phyloP scores from a whole-genome alignment of 2,888 invertebrate genomes.

The Thecophora atra region DNA sequence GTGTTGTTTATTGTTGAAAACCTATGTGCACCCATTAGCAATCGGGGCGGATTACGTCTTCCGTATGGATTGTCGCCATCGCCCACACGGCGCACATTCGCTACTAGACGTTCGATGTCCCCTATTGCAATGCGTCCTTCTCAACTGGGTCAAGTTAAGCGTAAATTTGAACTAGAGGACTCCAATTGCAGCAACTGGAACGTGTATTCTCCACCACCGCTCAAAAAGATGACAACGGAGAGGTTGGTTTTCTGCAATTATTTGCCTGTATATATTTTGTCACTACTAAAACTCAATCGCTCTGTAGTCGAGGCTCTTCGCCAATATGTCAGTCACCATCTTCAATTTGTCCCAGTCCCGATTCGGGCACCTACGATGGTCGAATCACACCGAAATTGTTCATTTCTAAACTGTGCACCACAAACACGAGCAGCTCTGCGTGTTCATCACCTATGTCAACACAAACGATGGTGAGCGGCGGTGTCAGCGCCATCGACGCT shows the following conservation, averaged over 20 bases:
- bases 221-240: conserved; percentile 65
- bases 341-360: conserved; percentile 65
- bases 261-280: not conserved
- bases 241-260: conserved; percentile 51
- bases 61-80: conserved; percentile 78
- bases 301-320: conserved; percentile 63
- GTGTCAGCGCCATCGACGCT: conserved; percentile 41
- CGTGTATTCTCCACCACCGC: conserved; percentile 63
- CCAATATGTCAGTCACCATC: conserved; percentile 66
- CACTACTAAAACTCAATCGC: conserved; percentile 1
- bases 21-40: conserved; percentile 44
- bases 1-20: conserved; percentile 23
- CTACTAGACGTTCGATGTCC: conserved; percentile 85
- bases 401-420: conserved; percentile 63
- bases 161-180: conserved; percentile 66
- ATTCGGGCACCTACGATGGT: conserved; percentile 65
- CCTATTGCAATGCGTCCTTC: conserved; percentile 87
- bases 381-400: conserved; percentile 66
- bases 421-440: conserved; percentile 57
- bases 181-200: conserved; percentile 60
- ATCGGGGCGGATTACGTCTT: conserved; percentile 61
- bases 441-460: conserved; percentile 63
- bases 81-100: conserved; percentile 84
- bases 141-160: conserved; percentile 73
- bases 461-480: conserved; percentile 50